These are phyloP conservation scores for Pseudomugil tenellus DNA, from an alignment of 2,797 vertebrate genomes.

Conservation along the genomic window DNA sequence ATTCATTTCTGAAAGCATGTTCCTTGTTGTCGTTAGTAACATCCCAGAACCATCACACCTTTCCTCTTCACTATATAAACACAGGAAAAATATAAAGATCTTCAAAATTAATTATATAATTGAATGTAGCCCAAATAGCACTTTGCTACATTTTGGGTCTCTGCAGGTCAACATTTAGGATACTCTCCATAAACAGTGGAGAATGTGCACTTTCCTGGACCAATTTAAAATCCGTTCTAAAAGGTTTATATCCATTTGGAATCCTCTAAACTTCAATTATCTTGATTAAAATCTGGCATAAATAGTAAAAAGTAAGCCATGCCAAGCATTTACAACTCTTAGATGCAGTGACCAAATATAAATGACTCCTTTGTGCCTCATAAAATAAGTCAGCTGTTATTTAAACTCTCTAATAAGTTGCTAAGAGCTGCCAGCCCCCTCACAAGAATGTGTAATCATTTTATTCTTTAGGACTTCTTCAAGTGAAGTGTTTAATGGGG, in stretches of 20 bases:
- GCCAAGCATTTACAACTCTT: constrained; percentile 32
- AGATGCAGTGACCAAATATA: constrained; percentile 43
- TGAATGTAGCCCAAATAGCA: constrained; percentile 18
- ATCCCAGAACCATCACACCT: too few relatives aligned
- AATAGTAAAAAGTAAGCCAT: constrained; percentile 24
- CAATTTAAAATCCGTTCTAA: constrained; percentile 15
- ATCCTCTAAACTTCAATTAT: constrained; percentile 31
- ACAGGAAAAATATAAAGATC: too few relatives aligned
- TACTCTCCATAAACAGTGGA: constrained; percentile 9
- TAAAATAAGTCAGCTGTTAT: constrained; percentile 48
- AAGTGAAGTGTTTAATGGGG: constrained; percentile 32
- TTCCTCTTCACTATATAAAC: too few relatives aligned
- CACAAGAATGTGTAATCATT: constrained; percentile 52
- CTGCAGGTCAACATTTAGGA: constrained; percentile 6
- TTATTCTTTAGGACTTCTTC: constrained; percentile 42
- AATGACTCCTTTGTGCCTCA: constrained; percentile 43
- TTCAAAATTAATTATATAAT: too few relatives aligned
- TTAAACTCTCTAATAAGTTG: constrained; percentile 52
- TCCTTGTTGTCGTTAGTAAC: too few relatives aligned
- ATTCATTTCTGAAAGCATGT: too few relatives aligned
- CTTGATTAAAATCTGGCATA: constrained; percentile 21
- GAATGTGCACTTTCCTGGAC: not conserved
- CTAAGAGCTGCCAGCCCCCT: constrained; percentile 35
- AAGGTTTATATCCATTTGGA: constrained; percentile 28
- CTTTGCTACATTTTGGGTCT: constrained; percentile 29